These are phyloP conservation scores for Holothuria glaberrima DNA, from an alignment of 35 echinoderm and acorn worm species.

Conservation along the genomic window DNA sequence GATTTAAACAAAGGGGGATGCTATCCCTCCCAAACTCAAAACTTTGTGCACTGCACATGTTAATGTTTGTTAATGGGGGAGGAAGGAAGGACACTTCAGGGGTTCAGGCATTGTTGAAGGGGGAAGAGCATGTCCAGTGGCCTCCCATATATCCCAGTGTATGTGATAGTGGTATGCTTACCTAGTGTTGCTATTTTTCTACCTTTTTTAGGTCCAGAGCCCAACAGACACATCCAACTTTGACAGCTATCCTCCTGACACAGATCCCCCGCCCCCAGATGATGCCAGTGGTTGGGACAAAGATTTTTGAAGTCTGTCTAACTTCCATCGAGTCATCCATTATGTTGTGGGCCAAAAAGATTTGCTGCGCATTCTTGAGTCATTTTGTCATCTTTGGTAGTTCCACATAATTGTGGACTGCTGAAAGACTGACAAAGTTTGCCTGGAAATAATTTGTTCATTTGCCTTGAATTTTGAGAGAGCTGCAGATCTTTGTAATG, in stretches of 20 bases:
- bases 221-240: slow-evolving; percentile 85
- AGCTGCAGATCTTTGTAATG: background rate
- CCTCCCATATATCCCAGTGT: too few relatives aligned
- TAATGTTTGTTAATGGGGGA: too few relatives aligned
- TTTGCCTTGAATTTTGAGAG: too few relatives aligned
- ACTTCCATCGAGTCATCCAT: too few relatives aligned
- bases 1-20: too few relatives aligned
- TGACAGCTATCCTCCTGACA: slow-evolving; percentile 87
- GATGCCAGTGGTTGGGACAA: slow-evolving; percentile 87
- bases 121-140: too few relatives aligned
- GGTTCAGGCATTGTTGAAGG: too few relatives aligned
- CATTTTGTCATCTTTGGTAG: background rate
- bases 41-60: too few relatives aligned
- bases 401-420: background rate
- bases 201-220: slow-evolving; percentile 61
- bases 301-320: slow-evolving; percentile 72
- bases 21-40: too few relatives aligned
- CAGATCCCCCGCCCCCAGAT: slow-evolving; percentile 74
- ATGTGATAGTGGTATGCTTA: too few relatives aligned
- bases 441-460: too few relatives aligned
- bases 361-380: background rate
- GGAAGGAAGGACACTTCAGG: too few relatives aligned
- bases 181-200: background rate
- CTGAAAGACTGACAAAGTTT: background rate
- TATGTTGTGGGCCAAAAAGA: background rate